These are phyloP conservation scores for Himalopsyche tibetana DNA, from an alignment of 2,888 invertebrate species.

Conservation along the genomic window DNA sequence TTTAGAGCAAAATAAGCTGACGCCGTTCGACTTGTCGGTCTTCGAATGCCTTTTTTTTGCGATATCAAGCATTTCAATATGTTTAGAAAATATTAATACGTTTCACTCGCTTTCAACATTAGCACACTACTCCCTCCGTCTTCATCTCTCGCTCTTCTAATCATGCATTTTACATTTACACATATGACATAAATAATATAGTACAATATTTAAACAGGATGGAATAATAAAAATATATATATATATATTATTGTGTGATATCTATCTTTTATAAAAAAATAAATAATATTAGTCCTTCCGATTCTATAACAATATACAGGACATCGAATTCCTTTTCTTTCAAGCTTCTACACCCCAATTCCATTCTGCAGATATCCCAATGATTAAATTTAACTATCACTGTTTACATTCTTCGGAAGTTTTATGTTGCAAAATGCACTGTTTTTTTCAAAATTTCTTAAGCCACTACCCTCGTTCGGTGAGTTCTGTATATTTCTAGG, in stretches of 20 bases:
- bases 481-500: no score
- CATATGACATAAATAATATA: not conserved
- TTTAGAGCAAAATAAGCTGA: conserved; percentile 21
- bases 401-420: no score
- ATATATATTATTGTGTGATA: not conserved
- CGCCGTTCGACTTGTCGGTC: not conserved
- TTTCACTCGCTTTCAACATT: not conserved
- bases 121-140: not conserved
- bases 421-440: no score
- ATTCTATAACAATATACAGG: not conserved
- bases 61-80: not conserved
- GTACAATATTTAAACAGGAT: conserved; percentile 24
- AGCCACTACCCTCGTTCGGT: no score
- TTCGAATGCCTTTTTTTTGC: not conserved
- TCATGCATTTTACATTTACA: not conserved
- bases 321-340: not conserved
- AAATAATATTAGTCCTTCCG: not conserved
- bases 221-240: conserved; percentile 37
- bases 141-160: not conserved
- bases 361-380: no score
- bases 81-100: not conserved
- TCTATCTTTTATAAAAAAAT: conserved; percentile 38
- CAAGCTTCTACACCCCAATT: not conserved
- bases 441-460: no score
- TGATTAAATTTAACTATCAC: no score